Base-by-base conservation (phyloP, 92 coral and sea anemone genomes). In the Porites lobata region DNA sequence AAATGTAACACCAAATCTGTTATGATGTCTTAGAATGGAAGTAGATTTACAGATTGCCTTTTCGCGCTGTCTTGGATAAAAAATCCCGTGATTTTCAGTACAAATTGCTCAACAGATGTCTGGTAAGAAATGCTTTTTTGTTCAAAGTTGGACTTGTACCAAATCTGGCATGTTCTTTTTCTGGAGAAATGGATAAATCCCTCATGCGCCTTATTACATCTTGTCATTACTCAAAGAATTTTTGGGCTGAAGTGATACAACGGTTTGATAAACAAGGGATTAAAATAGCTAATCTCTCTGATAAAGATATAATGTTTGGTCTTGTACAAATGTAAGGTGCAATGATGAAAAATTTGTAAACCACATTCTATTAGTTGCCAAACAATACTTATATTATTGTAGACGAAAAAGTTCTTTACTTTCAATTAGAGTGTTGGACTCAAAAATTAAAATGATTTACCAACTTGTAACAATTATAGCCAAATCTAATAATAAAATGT, bases 61-160 rank as follows among this genome's bases (percentile, higher is more conserved):
- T 38, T 24, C 47, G 47, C 10, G n/a, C 20, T 8, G 9, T 12
- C 14, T 74, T 74, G 22, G 78, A 74, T 21, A 47, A 20, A 74
- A 74, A 74, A 47, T 51, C 62, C 22, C 78, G 61, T 50, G 78
- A 74, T 50, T 74, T 74, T 74, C 61, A 74, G 63, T 74, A 74
- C 22, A 74, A 74, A 74, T 54, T 73, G 59, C 61, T 73, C 58
- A 73, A 73, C 61, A 73, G 78, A 50, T 73, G 78, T 73, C 78
- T 73, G 22, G 78, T 73, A 26, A 70, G 51, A 70, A 70, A 26
- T 70, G 51, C 51, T 54, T 70, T 70, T 70, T 70, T 26, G n/a
- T 70, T 26, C 11, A 70, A 70, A 70, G 19, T 70, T 70, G 75
- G 53, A 26, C 11, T 70, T 70, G 53, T 17, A 52, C 9, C 57